Evolutionary conservation across 1,140 invertebrate genomes (phyloP).

Genomic region (Zelostemma sp.): DNA sequence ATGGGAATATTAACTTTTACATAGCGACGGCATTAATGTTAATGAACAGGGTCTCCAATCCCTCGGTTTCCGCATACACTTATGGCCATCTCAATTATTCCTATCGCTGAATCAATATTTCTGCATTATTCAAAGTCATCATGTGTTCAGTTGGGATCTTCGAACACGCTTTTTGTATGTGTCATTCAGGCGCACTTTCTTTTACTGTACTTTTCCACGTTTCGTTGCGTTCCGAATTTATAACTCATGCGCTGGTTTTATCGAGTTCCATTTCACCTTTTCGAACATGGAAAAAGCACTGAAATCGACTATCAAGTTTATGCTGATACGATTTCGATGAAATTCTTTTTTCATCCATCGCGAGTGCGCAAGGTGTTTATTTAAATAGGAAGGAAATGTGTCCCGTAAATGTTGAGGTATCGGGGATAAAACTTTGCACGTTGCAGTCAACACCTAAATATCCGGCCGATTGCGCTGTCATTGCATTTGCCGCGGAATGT

Average conservation of each 20-base stretch:
- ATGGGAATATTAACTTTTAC: too few relatives aligned
- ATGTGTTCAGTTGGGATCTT: neutral
- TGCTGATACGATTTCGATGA: too few relatives aligned
- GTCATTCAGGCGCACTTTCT: slow-evolving; percentile 5
- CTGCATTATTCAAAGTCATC: slow-evolving; percentile 49
- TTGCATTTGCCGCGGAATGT: slow-evolving; percentile 1
- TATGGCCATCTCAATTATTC: slow-evolving; percentile 18
- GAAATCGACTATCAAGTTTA: neutral
- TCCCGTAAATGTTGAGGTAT: neutral
- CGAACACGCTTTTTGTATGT: slow-evolving; percentile 4
- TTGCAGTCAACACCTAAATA: neutral
- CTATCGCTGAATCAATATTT: slow-evolving; percentile 46
- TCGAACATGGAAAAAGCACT: neutral
- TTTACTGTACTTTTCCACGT: slow-evolving; percentile 10
- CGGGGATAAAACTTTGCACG: neutral
- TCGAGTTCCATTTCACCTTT: slow-evolving; percentile 7
- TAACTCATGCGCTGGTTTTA: neutral
- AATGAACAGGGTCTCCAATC: neutral
- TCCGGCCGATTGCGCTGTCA: neutral
- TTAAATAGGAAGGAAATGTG: neutral
- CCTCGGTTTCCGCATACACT: neutral
- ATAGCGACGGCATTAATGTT: neutral
- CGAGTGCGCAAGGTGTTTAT: too few relatives aligned
- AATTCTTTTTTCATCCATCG: neutral
- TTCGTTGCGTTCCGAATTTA: neutral